Evolutionary conservation across 2,797 vertebrate species (phyloP).

Genomic region (Xenentodon cancila): DNA sequence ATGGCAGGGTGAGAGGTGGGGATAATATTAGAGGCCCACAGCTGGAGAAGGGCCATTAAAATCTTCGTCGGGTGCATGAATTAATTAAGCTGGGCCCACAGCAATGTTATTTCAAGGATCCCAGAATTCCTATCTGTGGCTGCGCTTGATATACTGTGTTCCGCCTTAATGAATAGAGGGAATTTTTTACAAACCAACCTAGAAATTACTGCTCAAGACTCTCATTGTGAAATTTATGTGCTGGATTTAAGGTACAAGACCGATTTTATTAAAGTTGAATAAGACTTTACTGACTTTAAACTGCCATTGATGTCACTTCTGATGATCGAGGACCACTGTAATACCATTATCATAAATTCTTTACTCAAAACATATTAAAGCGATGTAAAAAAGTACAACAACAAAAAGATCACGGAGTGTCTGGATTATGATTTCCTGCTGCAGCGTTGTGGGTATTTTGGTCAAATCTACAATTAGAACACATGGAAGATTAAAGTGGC

Average conservation of each 20-base stretch:
- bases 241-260: constrained; percentile 28
- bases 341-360: neutral
- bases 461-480: constrained; percentile 63
- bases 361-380: constrained; percentile 13
- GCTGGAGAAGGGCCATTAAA: constrained; percentile 68
- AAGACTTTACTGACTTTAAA: neutral
- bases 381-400: constrained; percentile 7
- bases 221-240: constrained; percentile 9
- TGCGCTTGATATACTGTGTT: constrained; percentile 53
- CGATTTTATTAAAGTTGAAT: neutral
- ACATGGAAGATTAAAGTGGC: constrained; percentile 81
- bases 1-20: constrained; percentile 51
- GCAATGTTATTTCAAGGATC: constrained; percentile 68
- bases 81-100: constrained; percentile 74
- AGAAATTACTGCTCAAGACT: constrained; percentile 22
- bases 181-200: constrained; percentile 50
- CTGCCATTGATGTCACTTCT: too few relatives aligned
- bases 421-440: constrained; percentile 33
- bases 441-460: constrained; percentile 44
- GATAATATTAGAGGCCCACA: constrained; percentile 61
- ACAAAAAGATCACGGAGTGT: constrained; percentile 1
- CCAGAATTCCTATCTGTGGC: constrained; percentile 57
- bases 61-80: constrained; percentile 70
- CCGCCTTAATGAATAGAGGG: constrained; percentile 71
- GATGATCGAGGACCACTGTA: too few relatives aligned